phyloP scores from a whole-genome alignment of 2,797 vertebrate species.

The Crocidura indochinensis region DNA sequence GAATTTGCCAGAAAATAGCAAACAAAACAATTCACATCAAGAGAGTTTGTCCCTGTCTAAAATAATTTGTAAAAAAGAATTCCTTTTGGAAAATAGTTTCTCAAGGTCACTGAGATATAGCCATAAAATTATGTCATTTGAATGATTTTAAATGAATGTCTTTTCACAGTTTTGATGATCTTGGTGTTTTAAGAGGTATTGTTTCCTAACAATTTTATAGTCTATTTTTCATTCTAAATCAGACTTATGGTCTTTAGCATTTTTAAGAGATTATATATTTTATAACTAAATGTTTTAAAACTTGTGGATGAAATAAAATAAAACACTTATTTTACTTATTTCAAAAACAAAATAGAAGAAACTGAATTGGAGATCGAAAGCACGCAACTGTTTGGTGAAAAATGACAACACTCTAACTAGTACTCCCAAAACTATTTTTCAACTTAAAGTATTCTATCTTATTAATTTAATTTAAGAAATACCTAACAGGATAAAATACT shows the following conservation, averaged over 20 bases:
- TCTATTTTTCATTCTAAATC: constrained; percentile 65
- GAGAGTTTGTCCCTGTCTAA: constrained; percentile 69
- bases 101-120: constrained; percentile 73
- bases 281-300: constrained; percentile 66
- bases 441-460: constrained; percentile 56
- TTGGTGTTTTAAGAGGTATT: constrained; percentile 63
- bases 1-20: constrained; percentile 85
- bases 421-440: constrained; percentile 66
- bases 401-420: constrained; percentile 46
- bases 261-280: constrained; percentile 68
- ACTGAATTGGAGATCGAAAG: constrained; percentile 59
- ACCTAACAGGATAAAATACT: constrained; percentile 70
- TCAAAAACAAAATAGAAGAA: constrained; percentile 75
- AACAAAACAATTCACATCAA: constrained; percentile 79
- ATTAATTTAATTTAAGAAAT: constrained; percentile 77
- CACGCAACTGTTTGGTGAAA: neutral
- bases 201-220: constrained; percentile 29
- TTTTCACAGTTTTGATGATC: constrained; percentile 73
- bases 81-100: constrained; percentile 76
- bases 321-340: constrained; percentile 65
- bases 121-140: constrained; percentile 66
- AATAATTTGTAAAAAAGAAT: constrained; percentile 76
- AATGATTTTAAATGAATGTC: constrained; percentile 69
- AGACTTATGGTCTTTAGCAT: constrained; percentile 69
- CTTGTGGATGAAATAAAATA: constrained; percentile 38